Percentiles rank a stretch among this genome's conserved stretches.
phyloP scores from a whole-genome alignment of 2,888 invertebrate species.

The Hyles lineata region DNA sequence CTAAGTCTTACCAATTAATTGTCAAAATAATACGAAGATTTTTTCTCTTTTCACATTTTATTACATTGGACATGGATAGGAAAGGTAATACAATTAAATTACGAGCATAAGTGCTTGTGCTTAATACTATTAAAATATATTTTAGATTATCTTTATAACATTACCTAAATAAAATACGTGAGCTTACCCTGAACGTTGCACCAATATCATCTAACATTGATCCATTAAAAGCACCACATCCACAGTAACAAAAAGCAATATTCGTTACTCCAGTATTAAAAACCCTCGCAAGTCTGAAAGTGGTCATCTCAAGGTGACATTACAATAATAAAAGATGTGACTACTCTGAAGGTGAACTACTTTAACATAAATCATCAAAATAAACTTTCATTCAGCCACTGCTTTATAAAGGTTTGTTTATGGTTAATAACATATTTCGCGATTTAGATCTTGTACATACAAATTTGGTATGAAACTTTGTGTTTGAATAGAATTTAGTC shows the following conservation, averaged over 20 bases:
- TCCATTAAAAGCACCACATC: constrained; percentile 35
- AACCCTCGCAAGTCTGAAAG: constrained; percentile 55
- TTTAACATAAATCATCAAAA: constrained; percentile 15
- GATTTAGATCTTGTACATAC: neutral
- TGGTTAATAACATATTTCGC: neutral
- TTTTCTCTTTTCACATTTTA: no score
- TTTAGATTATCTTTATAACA: no score
- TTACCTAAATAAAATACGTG: neutral
- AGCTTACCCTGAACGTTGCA: neutral
- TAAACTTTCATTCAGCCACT: constrained; percentile 7
- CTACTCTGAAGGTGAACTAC: constrained; percentile 45
- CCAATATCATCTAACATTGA: neutral
- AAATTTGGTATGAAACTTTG: no score
- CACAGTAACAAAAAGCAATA: constrained; percentile 15
- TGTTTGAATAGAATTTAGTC: no score
- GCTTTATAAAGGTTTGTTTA: neutral
- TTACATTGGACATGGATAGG: no score
- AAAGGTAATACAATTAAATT: neutral
- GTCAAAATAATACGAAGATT: no score
- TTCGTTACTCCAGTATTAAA: constrained; percentile 20
- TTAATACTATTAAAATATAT: no score
- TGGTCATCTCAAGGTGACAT: constrained; percentile 77
- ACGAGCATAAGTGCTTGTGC: neutral
- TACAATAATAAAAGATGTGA: constrained; percentile 66
- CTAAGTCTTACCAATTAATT: no score